phyloP scores from a whole-genome alignment of 1,140 invertebrate genomes.

The Drosophila paulistorum region DNA sequence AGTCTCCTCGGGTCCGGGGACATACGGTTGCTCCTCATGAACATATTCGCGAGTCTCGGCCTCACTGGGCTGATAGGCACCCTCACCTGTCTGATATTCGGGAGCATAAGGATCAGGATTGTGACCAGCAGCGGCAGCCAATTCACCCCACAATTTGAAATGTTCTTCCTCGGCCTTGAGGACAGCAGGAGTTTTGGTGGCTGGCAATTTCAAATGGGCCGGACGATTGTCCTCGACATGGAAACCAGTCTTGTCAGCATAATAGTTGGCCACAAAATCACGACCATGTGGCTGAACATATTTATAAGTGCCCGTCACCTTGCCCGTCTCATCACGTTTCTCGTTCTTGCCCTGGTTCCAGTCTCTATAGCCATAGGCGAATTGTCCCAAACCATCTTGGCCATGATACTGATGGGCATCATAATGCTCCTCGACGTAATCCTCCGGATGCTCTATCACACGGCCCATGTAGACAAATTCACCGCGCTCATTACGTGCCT shows the following conservation, averaged over 20 bases:
- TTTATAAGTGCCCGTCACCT: constrained; percentile 78
- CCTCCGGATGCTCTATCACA: constrained; percentile 86
- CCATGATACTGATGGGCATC: constrained; percentile 87
- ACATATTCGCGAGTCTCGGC: constrained; percentile 66
- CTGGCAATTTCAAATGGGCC: constrained; percentile 84
- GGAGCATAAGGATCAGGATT: constrained; percentile 83
- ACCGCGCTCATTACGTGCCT: constrained; percentile 83
- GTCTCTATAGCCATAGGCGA: constrained; percentile 86
- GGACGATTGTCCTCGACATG: constrained; percentile 88
- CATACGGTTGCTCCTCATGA: constrained; percentile 70
- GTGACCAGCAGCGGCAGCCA: constrained; percentile 84
- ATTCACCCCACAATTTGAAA: constrained; percentile 86
- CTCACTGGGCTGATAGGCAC: constrained; percentile 66
- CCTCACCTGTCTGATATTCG: constrained; percentile 71
- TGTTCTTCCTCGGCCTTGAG: constrained; percentile 86
- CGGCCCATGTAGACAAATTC: constrained; percentile 85
- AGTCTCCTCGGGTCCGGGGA: constrained; percentile 82
- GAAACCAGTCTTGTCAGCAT: constrained; percentile 86
- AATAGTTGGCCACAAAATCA: constrained; percentile 85
- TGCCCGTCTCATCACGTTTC: constrained; percentile 75
- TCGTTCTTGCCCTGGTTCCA: constrained; percentile 86
- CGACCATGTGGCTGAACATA: constrained; percentile 81
- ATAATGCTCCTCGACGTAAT: constrained; percentile 87
- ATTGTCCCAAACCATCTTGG: constrained; percentile 86
- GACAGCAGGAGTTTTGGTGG: constrained; percentile 86